phyloP scores from a whole-genome alignment of 2,797 vertebrate species.

The Pseudopleuronectes americanus region DNA sequence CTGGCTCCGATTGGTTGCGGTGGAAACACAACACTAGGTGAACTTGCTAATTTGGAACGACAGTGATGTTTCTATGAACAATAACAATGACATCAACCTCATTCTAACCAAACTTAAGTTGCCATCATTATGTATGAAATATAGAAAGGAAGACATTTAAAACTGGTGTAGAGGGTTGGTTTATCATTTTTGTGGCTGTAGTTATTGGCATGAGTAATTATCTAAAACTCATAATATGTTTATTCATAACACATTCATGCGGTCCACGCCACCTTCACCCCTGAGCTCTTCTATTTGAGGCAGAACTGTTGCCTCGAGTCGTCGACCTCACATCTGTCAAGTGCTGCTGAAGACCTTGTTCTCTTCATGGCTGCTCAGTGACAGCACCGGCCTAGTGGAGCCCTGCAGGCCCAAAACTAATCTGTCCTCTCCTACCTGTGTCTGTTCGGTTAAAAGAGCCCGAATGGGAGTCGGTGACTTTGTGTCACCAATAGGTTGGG shows the following conservation, averaged over 20 bases:
- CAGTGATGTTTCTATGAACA: too few species aligned
- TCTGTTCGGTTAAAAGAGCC: too few species aligned
- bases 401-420: conserved; percentile 19
- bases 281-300: conserved; percentile 35
- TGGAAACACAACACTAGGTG: too few species aligned
- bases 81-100: too few species aligned
- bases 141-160: too few species aligned
- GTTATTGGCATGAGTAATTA: background rate
- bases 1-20: too few species aligned
- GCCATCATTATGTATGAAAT: too few species aligned
- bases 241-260: too few species aligned
- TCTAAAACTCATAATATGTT: background rate
- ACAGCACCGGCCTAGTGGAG: conserved; percentile 1
- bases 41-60: too few species aligned
- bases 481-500: background rate
- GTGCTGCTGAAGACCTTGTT: conserved; percentile 23
- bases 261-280: conserved; percentile 28
- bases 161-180: too few species aligned
- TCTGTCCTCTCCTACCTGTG: background rate
- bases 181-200: too few species aligned
- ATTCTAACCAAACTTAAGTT: too few species aligned
- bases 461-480: background rate
- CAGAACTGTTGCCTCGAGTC: conserved; percentile 19
- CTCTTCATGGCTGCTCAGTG: conserved; percentile 29
- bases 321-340: conserved; percentile 21